These are phyloP conservation scores for Haplochromis vanheusdeni DNA, from an alignment of 2,113 vertebrate genomes.

Conservation along the genomic window DNA sequence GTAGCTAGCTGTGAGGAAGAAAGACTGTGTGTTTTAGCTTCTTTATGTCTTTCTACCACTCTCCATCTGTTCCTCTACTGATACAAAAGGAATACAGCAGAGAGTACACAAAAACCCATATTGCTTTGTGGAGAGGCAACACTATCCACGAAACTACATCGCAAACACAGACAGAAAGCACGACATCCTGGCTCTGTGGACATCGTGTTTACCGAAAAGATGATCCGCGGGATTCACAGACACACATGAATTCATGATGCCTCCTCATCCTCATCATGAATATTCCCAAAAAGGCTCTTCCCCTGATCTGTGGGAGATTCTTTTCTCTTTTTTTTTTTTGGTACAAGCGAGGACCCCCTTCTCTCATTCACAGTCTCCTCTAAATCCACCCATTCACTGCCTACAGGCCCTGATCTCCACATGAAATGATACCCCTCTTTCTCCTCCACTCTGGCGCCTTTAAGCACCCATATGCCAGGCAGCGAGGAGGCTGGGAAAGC, in stretches of 20 bases:
- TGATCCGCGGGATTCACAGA: slow-evolving; percentile 70
- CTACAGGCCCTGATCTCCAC: slow-evolving; percentile 76
- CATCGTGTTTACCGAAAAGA: slow-evolving; percentile 81
- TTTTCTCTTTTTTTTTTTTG: slow-evolving; percentile 47
- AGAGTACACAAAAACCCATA: slow-evolving; percentile 56
- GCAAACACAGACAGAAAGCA: slow-evolving; percentile 47
- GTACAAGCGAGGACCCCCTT: slow-evolving; percentile 57
- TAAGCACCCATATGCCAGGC: slow-evolving; percentile 75
- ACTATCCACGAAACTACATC: slow-evolving; percentile 54
- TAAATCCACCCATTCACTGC: slow-evolving; percentile 78
- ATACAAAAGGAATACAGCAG: slow-evolving; percentile 61
- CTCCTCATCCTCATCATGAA: slow-evolving; percentile 85
- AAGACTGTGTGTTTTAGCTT: slow-evolving; percentile 66
- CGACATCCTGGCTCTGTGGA: slow-evolving; percentile 54
- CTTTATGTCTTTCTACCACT: slow-evolving; percentile 50
- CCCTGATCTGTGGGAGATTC: slow-evolving; percentile 73
- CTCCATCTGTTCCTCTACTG: slow-evolving; percentile 53
- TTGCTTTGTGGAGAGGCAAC: slow-evolving; percentile 62
- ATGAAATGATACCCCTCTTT: slow-evolving; percentile 78
- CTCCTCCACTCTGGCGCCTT: slow-evolving; percentile 72
- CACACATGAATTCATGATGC: slow-evolving; percentile 78
- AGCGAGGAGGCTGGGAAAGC: slow-evolving; percentile 75
- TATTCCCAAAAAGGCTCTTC: slow-evolving; percentile 84
- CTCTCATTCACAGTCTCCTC: slow-evolving; percentile 54
- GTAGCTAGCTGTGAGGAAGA: slow-evolving; percentile 64